A percentile compares a stretch with the other conserved stretches of the same genome.
phyloP scores from a whole-genome alignment of 2,888 invertebrate genomes.

The Caradrina kadenii region DNA sequence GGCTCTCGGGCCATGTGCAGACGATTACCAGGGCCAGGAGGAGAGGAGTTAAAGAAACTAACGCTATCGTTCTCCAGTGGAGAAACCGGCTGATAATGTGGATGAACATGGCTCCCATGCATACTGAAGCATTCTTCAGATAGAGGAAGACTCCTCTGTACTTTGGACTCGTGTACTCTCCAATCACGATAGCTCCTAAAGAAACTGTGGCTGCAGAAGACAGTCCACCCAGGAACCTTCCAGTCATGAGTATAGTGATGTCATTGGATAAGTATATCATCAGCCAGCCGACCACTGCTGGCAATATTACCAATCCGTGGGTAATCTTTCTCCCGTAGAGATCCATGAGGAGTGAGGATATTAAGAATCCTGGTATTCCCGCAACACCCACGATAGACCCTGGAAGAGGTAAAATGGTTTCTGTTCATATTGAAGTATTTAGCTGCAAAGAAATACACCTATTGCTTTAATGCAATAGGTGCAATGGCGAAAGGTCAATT shows the following conservation, averaged over 20 bases:
- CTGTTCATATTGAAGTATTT: not conserved
- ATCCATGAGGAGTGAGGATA: conserved; percentile 72
- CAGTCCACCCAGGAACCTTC: conserved; percentile 49
- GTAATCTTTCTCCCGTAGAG: conserved; percentile 65
- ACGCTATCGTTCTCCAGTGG: conserved; percentile 66
- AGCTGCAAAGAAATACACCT: too few species aligned
- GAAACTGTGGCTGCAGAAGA: conserved; percentile 60
- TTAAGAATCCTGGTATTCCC: conserved; percentile 69
- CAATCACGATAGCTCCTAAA: conserved; percentile 80
- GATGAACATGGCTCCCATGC: conserved; percentile 52
- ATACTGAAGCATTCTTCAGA: conserved; percentile 56
- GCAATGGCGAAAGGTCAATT: too few species aligned
- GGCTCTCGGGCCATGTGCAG: conserved; percentile 68
- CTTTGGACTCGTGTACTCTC: conserved; percentile 85
- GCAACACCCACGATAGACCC: conserved; percentile 71
- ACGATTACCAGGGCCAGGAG: conserved; percentile 45
- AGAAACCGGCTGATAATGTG: conserved; percentile 63
- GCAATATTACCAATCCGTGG: conserved; percentile 76
- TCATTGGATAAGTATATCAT: conserved; percentile 48
- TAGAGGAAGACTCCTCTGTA: conserved; percentile 88
- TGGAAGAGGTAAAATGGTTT: conserved; percentile 46
- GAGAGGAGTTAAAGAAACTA: conserved; percentile 59
- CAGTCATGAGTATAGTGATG: conserved; percentile 46
- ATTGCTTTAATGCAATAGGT: too few species aligned
- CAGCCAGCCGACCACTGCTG: conserved; percentile 67